Evolutionary conservation across 2,888 invertebrate genomes (phyloP).

Genomic region (Rosalia funebris): DNA sequence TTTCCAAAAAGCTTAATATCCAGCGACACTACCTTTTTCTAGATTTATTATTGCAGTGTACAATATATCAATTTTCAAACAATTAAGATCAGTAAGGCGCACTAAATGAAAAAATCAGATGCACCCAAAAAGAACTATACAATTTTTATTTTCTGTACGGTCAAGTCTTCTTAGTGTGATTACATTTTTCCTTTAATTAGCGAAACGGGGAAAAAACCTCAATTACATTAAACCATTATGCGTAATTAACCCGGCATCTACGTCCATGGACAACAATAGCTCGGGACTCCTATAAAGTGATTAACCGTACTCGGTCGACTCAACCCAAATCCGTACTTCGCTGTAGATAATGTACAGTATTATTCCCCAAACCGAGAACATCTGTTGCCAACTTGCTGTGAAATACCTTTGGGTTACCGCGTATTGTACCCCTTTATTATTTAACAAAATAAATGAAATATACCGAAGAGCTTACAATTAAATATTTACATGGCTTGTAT

Average conservation of each 20-base stretch:
- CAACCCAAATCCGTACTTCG: constrained; percentile 35
- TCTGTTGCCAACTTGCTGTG: constrained; percentile 28
- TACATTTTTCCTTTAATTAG: neutral
- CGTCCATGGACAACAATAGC: constrained; percentile 20
- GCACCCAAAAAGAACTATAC: too few relatives aligned
- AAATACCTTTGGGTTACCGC: constrained; percentile 16
- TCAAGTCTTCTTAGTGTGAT: too few relatives aligned
- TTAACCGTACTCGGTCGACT: constrained; percentile 37
- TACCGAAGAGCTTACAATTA: neutral
- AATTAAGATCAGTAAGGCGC: too few relatives aligned
- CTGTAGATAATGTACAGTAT: constrained; percentile 35
- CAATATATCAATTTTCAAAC: too few relatives aligned
- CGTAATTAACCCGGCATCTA: constrained; percentile 9
- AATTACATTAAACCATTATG: constrained; percentile 16
- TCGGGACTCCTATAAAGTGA: constrained; percentile 38
- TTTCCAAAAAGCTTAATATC: too few relatives aligned
- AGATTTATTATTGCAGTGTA: too few relatives aligned
- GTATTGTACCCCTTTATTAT: constrained; percentile 10
- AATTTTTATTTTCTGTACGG: neutral
- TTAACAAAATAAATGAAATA: neutral
- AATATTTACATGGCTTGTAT: too few relatives aligned
- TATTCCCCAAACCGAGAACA: constrained; percentile 32
- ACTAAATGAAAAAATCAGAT: too few relatives aligned
- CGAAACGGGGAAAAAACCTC: constrained; percentile 6
- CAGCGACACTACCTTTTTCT: too few relatives aligned